Evolutionary conservation across 2,113 vertebrate species (phyloP).

Genomic region (Nothocercus nigrocapillus): DNA sequence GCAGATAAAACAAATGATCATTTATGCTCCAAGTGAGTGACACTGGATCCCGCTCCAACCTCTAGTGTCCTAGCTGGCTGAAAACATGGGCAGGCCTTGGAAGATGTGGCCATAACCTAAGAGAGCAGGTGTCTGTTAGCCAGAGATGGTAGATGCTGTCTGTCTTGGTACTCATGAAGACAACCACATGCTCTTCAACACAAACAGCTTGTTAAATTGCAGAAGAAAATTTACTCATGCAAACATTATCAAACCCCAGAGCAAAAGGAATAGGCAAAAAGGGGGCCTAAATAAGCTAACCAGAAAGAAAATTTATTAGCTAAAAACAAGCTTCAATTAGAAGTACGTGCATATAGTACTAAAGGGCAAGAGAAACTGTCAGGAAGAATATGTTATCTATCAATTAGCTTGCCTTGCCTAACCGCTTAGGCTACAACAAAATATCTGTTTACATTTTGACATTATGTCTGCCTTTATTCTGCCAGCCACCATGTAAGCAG

Average conservation of each 20-base stretch:
- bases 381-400: background rate
- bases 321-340: conserved; percentile 6
- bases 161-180: background rate
- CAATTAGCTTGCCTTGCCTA: conserved; percentile 31
- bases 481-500: background rate
- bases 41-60: background rate
- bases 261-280: conserved; percentile 25
- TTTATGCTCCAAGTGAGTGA: background rate
- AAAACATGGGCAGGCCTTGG: background rate
- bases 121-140: background rate
- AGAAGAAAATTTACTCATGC: conserved; percentile 52
- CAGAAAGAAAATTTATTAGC: conserved; percentile 13
- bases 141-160: background rate
- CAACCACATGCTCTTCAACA: background rate
- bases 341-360: background rate
- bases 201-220: conserved; percentile 64
- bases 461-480: conserved; percentile 1
- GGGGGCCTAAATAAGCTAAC: background rate
- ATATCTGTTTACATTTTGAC: background rate
- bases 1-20: no score
- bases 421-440: background rate
- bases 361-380: conserved; percentile 25
- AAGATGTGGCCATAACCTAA: background rate
- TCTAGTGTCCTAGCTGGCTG: background rate
- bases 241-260: background rate